Evolutionary conservation across 2,797 vertebrate genomes (phyloP).

Genomic region (Mastacembelus armatus): DNA sequence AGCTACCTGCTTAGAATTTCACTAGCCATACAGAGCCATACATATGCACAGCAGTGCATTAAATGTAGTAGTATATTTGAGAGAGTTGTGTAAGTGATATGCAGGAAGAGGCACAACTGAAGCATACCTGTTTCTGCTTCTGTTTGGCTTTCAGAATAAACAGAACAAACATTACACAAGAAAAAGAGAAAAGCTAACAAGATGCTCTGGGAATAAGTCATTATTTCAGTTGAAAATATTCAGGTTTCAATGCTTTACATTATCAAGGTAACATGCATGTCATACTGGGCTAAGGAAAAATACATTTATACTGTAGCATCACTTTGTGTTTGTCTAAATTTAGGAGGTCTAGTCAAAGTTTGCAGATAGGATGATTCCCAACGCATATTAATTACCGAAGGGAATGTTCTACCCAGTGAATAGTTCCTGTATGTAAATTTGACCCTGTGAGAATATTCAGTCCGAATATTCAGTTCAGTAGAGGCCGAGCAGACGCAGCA

Average conservation of each 20-base stretch:
- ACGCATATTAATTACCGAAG: not conserved
- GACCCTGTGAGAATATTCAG: constrained; percentile 17
- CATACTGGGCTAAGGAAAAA: not conserved
- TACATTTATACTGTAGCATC: not conserved
- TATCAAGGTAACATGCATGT: constrained; percentile 12
- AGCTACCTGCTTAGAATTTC: not conserved
- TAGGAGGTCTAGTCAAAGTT: not conserved
- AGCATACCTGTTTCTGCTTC: constrained; percentile 98
- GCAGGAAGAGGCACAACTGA: constrained; percentile 17
- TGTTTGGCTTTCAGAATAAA: constrained; percentile 94
- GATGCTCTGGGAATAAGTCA: not conserved
- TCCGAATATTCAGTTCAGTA: no score
- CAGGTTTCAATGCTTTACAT: not conserved
- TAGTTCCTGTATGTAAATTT: no score
- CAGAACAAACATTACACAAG: constrained; percentile 79
- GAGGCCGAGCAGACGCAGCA: constrained; percentile 23
- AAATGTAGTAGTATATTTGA: not conserved
- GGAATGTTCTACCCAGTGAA: constrained; percentile 1
- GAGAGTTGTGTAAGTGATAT: not conserved
- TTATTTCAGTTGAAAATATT: not conserved
- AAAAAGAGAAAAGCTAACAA: constrained; percentile 9
- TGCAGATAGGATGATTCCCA: constrained; percentile 9
- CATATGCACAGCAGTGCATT: not conserved
- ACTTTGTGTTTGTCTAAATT: not conserved
- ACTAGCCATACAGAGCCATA: not conserved